These are phyloP conservation scores for Perizoma flavofasciatum DNA, from an alignment of 2,888 invertebrate species.

Conservation along the genomic window DNA sequence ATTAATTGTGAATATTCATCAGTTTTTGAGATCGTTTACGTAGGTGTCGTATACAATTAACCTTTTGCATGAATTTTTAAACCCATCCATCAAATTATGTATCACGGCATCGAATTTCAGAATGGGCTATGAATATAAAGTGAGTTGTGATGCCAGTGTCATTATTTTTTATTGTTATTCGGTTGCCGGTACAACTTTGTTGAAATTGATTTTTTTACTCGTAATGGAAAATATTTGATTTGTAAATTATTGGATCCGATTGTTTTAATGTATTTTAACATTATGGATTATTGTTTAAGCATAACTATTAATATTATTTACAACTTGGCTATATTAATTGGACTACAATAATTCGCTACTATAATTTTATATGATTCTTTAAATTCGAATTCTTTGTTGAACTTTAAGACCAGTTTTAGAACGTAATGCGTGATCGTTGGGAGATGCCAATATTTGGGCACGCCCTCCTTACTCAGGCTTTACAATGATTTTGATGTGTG, in stretches of 20 bases:
- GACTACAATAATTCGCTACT: no score
- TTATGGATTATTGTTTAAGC: no score
- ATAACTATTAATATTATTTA: slow-evolving; percentile 1
- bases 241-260: slow-evolving; percentile 33
- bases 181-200: slow-evolving; percentile 19
- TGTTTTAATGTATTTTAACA: slow-evolving; percentile 6
- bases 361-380: no score
- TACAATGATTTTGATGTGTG: slow-evolving; percentile 28
- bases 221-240: slow-evolving; percentile 38
- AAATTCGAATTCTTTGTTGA: background rate
- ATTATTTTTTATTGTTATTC: slow-evolving; percentile 43
- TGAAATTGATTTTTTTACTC: slow-evolving; percentile 24
- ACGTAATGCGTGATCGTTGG: slow-evolving; percentile 33
- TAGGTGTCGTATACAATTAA: slow-evolving; percentile 42
- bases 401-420: slow-evolving; percentile 10
- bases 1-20: slow-evolving; percentile 27
- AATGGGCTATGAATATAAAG: slow-evolving; percentile 48
- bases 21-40: slow-evolving; percentile 23
- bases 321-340: no score
- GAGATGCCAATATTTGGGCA: slow-evolving; percentile 41
- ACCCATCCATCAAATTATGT: slow-evolving; percentile 29
- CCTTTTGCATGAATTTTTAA: slow-evolving; percentile 25
- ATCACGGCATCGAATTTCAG: slow-evolving; percentile 41
- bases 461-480: slow-evolving; percentile 33
- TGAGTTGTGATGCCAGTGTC: slow-evolving; percentile 24